Evolutionary conservation across 2,888 invertebrate species (phyloP).

Genomic region (Achlya flavicornis): DNA sequence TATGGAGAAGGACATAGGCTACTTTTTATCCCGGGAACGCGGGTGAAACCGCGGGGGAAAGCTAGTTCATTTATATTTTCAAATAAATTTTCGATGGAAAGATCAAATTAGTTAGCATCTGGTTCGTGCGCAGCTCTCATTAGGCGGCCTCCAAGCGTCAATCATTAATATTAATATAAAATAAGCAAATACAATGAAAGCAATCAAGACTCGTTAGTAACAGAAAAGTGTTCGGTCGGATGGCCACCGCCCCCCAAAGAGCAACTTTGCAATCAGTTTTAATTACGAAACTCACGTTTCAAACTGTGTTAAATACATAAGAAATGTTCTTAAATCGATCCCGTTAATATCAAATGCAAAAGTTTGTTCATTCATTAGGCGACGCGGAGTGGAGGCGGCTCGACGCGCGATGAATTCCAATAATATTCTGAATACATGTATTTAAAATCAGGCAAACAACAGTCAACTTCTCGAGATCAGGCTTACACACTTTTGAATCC

Average conservation of each 20-base stretch:
- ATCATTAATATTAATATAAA: constrained; percentile 7
- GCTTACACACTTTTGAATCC: neutral
- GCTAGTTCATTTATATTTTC: too few relatives aligned
- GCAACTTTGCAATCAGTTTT: constrained; percentile 6
- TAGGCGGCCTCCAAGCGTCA: neutral
- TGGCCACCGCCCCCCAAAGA: neutral
- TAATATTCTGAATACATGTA: neutral
- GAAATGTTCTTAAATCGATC: neutral
- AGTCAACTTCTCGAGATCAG: neutral
- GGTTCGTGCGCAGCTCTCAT: neutral
- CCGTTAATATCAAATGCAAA: neutral
- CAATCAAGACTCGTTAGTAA: neutral
- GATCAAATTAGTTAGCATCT: too few relatives aligned
- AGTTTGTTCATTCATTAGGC: neutral
- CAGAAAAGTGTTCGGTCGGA: constrained; percentile 1
- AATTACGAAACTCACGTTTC: constrained; percentile 1
- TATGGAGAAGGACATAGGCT: too few relatives aligned
- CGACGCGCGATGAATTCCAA: neutral
- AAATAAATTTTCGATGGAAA: too few relatives aligned
- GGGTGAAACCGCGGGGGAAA: too few relatives aligned
- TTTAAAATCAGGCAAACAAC: constrained; percentile 2
- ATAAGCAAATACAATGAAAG: neutral
- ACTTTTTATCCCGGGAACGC: too few relatives aligned
- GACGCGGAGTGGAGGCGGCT: neutral
- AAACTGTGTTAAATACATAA: constrained; percentile 1